These are phyloP conservation scores for Mythimna vitellina DNA, from an alignment of 2,888 invertebrate genomes.

Conservation along the genomic window DNA sequence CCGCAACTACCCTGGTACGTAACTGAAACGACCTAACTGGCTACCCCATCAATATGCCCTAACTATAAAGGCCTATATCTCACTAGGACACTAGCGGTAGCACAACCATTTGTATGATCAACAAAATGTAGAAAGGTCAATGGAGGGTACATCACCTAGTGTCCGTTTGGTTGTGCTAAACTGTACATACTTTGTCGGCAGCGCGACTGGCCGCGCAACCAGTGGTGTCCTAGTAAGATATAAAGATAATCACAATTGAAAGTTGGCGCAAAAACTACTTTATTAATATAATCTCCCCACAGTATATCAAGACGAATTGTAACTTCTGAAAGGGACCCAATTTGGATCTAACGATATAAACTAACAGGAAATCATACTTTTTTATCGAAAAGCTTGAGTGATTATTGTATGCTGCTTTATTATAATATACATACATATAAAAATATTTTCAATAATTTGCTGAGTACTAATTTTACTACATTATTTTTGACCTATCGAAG, in stretches of 20 bases:
- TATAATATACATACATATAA: constrained; percentile 13
- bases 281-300: constrained; percentile 40
- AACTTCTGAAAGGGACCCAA: constrained; percentile 73
- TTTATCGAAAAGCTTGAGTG: constrained; percentile 55
- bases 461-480: constrained; percentile 51
- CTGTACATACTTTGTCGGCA: background rate
- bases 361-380: constrained; percentile 66
- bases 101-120: background rate
- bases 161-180: background rate
- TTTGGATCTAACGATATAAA: constrained; percentile 32
- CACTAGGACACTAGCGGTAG: background rate
- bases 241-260: background rate
- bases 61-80: background rate
- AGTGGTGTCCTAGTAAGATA: background rate
- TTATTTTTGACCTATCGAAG: background rate
- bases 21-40: constrained; percentile 18
- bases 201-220: background rate
- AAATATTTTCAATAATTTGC: constrained; percentile 17
- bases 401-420: constrained; percentile 49
- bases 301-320: constrained; percentile 31
- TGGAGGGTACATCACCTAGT: background rate
- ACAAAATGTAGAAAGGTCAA: background rate
- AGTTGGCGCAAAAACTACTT: background rate
- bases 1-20: constrained; percentile 95
- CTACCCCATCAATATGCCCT: background rate